A percentile compares a stretch with the other conserved stretches of the same genome.
phyloP scores from a whole-genome alignment of 92 coral and sea anemone species.

The Porites cylindrica region DNA sequence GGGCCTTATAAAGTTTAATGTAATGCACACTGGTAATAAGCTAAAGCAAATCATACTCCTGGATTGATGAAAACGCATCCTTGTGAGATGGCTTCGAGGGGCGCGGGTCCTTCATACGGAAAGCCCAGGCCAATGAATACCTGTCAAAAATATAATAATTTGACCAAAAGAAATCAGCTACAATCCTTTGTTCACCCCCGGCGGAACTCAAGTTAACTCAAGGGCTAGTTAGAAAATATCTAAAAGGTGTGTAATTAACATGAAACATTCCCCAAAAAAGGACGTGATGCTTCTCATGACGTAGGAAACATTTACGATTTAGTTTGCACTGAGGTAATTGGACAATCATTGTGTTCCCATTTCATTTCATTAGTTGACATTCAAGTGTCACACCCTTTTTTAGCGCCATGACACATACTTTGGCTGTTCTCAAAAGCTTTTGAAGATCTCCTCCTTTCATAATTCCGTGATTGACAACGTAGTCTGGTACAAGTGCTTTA shows the following conservation, averaged over 20 bases:
- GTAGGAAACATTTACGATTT: too few species aligned
- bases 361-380: too few species aligned
- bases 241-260: too few species aligned
- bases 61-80: conserved; percentile 89
- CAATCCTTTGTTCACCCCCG: too few species aligned
- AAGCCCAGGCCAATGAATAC: conserved; percentile 91
- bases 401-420: conserved; percentile 47
- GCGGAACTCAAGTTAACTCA: too few species aligned
- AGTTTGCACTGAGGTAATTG: too few species aligned
- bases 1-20: too few species aligned
- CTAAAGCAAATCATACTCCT: conserved; percentile 54
- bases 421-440: conserved; percentile 74
- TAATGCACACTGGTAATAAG: too few species aligned
- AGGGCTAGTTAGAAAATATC: too few species aligned
- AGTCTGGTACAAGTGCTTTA: conserved; percentile 59
- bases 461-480: conserved; percentile 88
- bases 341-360: not conserved
- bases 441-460: conserved; percentile 63
- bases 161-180: not conserved
- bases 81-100: conserved; percentile 90
- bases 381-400: not conserved
- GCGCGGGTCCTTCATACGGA: conserved; percentile 97
- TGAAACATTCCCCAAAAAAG: too few species aligned
- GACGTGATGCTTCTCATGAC: too few species aligned
- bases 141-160: conserved; percentile 39